phyloP scores from a whole-genome alignment of 2,797 vertebrate genomes.

The Okamejei kenojei region DNA sequence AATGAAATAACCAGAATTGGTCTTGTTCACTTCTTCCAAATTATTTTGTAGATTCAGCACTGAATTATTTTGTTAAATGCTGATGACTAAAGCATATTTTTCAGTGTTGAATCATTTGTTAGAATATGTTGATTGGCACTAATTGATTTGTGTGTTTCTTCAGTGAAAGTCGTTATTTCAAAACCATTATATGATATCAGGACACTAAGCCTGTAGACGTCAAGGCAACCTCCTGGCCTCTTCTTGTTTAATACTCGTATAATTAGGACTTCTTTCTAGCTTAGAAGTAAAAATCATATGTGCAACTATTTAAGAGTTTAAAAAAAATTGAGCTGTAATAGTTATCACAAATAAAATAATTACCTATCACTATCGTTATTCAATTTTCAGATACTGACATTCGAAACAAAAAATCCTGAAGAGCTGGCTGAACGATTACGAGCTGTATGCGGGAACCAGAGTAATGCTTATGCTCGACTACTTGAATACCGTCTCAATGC shows the following conservation, averaged over 20 bases:
- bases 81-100: neutral
- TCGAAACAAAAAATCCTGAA: constrained; percentile 90
- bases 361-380: constrained; percentile 21
- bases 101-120: neutral
- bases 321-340: neutral
- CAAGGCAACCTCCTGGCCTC: neutral
- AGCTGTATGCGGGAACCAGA: constrained; percentile 95
- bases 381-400: constrained; percentile 78
- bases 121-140: neutral
- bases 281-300: constrained; percentile 38
- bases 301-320: constrained; percentile 45
- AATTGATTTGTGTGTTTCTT: neutral
- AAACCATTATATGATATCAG: neutral
- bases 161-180: neutral
- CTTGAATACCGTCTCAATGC: constrained; percentile 95
- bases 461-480: constrained; percentile 92
- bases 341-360: neutral
- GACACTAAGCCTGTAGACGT: neutral
- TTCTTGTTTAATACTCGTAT: constrained; percentile 20
- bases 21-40: neutral
- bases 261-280: constrained; percentile 37
- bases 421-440: constrained; percentile 89
- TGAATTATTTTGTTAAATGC: neutral
- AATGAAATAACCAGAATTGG: neutral
- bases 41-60: neutral